Base-by-base conservation (phyloP, 2,113 vertebrate genomes). In the Sinosuthora webbiana region DNA sequence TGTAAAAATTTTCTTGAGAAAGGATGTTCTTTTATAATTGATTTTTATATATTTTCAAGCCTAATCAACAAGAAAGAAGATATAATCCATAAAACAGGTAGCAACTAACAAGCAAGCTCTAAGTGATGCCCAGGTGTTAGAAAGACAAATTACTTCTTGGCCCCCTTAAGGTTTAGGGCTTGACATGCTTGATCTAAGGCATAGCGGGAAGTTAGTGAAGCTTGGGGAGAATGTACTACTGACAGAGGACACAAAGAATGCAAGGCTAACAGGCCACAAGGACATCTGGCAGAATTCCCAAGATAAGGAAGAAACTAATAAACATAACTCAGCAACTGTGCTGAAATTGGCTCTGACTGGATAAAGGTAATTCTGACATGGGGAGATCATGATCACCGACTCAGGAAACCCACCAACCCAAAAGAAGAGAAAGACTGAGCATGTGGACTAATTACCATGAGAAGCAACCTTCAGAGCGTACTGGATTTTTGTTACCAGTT, bases 301-400 rank as follows among this genome's bases (percentile, higher is more conserved):
- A 39, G 15, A 24, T 10, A 39, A 28, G 44, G 37, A 74, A 67
- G 37, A 67, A 82, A 52, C 11, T n/a, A 74, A 53, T 24, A 67
- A 74, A 60, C 16, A 23, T 15, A 45, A 45, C 5, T 59, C 31
- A 74, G 52, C 27, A 33, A 16, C 37, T 81, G 27, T 50, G 15
- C 37, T 67, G 60, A 33, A 57, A 74, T 44, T 6, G 1, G 15
- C 18, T 73, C 50, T 28, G 23, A 74, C 18, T 65, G 44, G 44
- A 35, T 16, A 65, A 81, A 65, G 15, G 68, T 28, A 52, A 67
- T 60, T 74, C 45, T 52, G 44, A 50, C 15, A 24, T 5, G 19
- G 15, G 35, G 37, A 73, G 18, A 65, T 20, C 15, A 13, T 0
- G 2, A 42, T 11, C 22, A 57, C 25, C 0, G 0, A 16, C 50